Base-by-base conservation (phyloP, 1,140 invertebrate genomes). In the Diuraphis noxia region DNA sequence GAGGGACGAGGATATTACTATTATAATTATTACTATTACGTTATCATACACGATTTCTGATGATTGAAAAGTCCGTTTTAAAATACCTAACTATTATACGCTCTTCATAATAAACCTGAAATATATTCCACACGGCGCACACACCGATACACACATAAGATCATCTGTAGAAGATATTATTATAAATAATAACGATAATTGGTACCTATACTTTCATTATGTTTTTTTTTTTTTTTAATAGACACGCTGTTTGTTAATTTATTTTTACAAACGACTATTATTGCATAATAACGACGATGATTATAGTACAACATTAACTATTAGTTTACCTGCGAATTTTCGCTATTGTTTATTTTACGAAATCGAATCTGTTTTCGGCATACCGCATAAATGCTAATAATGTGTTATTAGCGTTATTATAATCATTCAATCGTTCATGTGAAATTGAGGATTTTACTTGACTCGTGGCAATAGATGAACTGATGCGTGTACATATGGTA, bases 111-210 rank as follows among this genome's bases (percentile, higher is more conserved):
- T 72, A 72, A 72, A 72, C 56, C 56, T 72, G 30, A 63, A 63
- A 72, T 72, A 9, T n/a, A 72, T 72, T 72, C 56, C 56, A 72
- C 30, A 4, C 56, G 13, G 13, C 56, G 10, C n/a, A 72, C 13
- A 17, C 30, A 56, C n/a, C n/a, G n/a, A n/a, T n/a, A n/a, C 21
- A 25, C 6, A 63, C 4, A 63, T 4, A 30, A 72, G 17, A 72
- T 72, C 10, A 10, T 10, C 56, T 72, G n/a, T n/a, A 63, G 10
- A 63, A n/a, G 56, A 63, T 72, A n/a, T 30, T 56, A 56, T n/a
- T 72, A n/a, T 72, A 72, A 72, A 72, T n/a, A 72, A 72, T 72
- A 72, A 72, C 56, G 13, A 72, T 72, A n/a, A 72, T n/a, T n/a
- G 56, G 23, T 72, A 17, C 56, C 56, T 72, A n/a, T n/a, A n/a